Evolutionary conservation across 92 coral and sea anemone genomes (phyloP).

Genomic region (Chrysogorgia sp.): DNA sequence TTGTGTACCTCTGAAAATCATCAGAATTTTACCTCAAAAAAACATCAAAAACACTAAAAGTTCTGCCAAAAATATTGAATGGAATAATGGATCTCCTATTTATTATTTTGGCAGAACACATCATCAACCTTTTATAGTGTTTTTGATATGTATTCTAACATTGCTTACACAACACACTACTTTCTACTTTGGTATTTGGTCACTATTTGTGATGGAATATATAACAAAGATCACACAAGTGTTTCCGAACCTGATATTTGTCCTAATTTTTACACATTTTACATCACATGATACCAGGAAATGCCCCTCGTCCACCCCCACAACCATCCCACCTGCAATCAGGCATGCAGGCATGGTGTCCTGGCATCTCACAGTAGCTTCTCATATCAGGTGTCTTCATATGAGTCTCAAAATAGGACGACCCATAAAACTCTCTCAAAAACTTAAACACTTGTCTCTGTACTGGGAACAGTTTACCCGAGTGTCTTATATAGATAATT

Average conservation of each 20-base stretch:
- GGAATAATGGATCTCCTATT: too few species aligned
- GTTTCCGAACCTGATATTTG: background rate
- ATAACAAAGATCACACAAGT: background rate
- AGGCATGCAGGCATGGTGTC: slow-evolving; percentile 50
- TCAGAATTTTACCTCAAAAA: too few species aligned
- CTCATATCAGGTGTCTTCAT: slow-evolving; percentile 15
- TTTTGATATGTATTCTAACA: too few species aligned
- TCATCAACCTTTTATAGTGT: too few species aligned
- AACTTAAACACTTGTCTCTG: slow-evolving; percentile 11
- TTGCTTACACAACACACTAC: too few species aligned
- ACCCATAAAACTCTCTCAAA: slow-evolving; percentile 34
- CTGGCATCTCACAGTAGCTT: slow-evolving; percentile 22
- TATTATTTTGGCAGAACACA: too few species aligned
- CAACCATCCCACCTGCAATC: slow-evolving; percentile 48
- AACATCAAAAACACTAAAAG: too few species aligned
- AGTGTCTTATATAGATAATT: slow-evolving; percentile 11
- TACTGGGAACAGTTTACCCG: slow-evolving; percentile 27
- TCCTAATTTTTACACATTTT: background rate
- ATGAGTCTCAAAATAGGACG: slow-evolving; percentile 19
- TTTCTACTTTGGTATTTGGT: too few species aligned
- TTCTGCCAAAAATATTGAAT: too few species aligned
- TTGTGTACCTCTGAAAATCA: too few species aligned
- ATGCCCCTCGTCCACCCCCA: slow-evolving; percentile 5
- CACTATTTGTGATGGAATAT: background rate
- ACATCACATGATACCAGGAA: background rate